Conservation (phyloP, 2,888 invertebrate species). For the Drosophila barbarae region DNA sequence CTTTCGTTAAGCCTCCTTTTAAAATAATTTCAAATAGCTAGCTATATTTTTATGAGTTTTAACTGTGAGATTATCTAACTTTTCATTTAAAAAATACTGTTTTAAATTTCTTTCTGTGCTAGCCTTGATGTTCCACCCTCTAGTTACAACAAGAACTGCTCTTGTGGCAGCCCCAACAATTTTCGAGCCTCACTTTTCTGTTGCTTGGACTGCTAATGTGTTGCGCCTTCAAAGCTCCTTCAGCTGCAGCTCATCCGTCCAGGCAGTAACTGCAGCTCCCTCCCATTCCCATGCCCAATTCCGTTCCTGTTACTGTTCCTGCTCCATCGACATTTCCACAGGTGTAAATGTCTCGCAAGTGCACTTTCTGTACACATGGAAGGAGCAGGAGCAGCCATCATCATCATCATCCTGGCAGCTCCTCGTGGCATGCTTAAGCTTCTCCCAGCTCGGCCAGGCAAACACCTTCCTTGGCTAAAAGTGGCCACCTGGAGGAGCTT, state of each 20-base stretch:
- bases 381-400: slow-evolving; percentile 1
- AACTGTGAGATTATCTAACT: too few relatives aligned
- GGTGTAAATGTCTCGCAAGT: slow-evolving; percentile 61
- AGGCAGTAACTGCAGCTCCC: slow-evolving; percentile 2
- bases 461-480: slow-evolving; percentile 38
- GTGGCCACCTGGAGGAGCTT: slow-evolving; percentile 34
- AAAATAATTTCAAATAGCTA: too few relatives aligned
- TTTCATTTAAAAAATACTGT: too few relatives aligned
- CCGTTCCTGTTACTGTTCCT: background rate
- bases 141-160: slow-evolving; percentile 39
- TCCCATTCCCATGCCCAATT: background rate
- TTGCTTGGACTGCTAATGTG: slow-evolving; percentile 61
- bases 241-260: slow-evolving; percentile 39
- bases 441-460: slow-evolving; percentile 26
- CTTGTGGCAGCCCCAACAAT: slow-evolving; percentile 48
- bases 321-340: slow-evolving; percentile 55
- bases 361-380: slow-evolving; percentile 28
- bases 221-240: slow-evolving; percentile 37
- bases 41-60: too few relatives aligned
- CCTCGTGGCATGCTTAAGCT: slow-evolving; percentile 30
- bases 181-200: slow-evolving; percentile 51
- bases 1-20: too few relatives aligned
- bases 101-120: background rate
- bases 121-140: background rate
- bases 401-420: slow-evolving; percentile 21